Evolutionary conservation across 2,113 vertebrate species (phyloP).

Genomic region (Propithecus coquereli): DNA sequence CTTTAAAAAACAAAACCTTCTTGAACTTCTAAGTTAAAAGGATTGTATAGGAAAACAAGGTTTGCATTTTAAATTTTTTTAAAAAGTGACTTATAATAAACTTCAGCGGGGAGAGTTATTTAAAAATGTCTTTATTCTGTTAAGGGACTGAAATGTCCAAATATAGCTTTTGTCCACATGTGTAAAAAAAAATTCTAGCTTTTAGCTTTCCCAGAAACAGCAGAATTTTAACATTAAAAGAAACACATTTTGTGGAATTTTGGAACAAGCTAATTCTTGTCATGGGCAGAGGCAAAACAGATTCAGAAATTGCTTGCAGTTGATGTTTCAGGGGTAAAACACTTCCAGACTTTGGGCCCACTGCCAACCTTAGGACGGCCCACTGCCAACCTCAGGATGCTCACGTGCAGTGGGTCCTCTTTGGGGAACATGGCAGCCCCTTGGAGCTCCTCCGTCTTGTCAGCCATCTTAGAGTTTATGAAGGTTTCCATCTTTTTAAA

Average conservation of each 20-base stretch:
- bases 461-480: not conserved
- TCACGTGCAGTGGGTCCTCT: not conserved
- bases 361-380: slow-evolving; percentile 39
- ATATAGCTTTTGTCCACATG: slow-evolving; percentile 63
- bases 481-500: not conserved
- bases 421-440: not conserved
- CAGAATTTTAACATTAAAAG: slow-evolving; percentile 72
- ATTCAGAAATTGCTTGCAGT: slow-evolving; percentile 70
- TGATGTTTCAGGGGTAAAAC: slow-evolving; percentile 49
- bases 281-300: slow-evolving; percentile 67
- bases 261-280: slow-evolving; percentile 71
- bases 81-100: slow-evolving; percentile 35
- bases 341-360: slow-evolving; percentile 63
- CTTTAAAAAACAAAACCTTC: not conserved
- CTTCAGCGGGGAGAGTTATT: not conserved
- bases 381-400: slow-evolving; percentile 32
- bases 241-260: slow-evolving; percentile 65
- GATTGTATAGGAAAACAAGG: not conserved
- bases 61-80: slow-evolving; percentile 14
- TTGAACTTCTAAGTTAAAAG: slow-evolving; percentile 43
- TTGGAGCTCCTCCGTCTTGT: not conserved
- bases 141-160: slow-evolving; percentile 34
- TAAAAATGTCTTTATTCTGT: slow-evolving; percentile 35
- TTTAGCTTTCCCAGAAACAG: slow-evolving; percentile 62
- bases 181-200: slow-evolving; percentile 67